Base-by-base conservation (phyloP, 1,140 invertebrate species). In the Ceratina australensis region DNA sequence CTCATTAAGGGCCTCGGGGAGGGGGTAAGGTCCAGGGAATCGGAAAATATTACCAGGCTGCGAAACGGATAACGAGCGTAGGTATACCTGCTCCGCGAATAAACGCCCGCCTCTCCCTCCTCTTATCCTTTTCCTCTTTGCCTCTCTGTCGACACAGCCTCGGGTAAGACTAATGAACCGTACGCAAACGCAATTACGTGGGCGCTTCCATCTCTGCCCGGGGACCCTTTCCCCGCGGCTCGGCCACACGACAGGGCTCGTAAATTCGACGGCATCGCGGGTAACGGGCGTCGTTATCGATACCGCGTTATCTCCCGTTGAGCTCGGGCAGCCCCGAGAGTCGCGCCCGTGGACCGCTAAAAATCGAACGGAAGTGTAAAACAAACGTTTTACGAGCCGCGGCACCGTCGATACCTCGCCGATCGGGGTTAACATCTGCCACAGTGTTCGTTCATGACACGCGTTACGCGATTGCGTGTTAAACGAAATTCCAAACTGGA, bases 1-100 rank as follows among this genome's bases (percentile, higher is more conserved):
- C 83, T 85, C 85, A 86, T 86, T 86, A 86, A 86, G 80, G 84
- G 73, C 54, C 28, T 68, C 59, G 67, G 28, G 33, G 26, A 33
- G 13, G 3, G 1, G 10, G 59, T 4, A 12, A 13, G 22, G 67
- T 24, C n/a, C 57, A 64, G 71, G 42, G 73, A 85, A 85, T 86
- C 80, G 42, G 76, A 59, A 86, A 86, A 86, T 86, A 85, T 86
- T 82, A 85, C 80, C 57, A 82, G 69, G 64, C 68, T 82, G 67
- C 84, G 79, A 85, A 42, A 84, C 79, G 83, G 64, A 82, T 84
- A 82, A 85, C 72, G 79, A 85, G 73, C 71, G 50, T 59, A 63
- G 33, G 33, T 42, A 42, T 42, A 10, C 80, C 33, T 49, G 72
- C 76, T 84, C 72, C 50, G 76, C 79, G 82, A 85, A 84, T 85